Conservation (phyloP, 1,140 invertebrate species). For the Atta colombica region DNA sequence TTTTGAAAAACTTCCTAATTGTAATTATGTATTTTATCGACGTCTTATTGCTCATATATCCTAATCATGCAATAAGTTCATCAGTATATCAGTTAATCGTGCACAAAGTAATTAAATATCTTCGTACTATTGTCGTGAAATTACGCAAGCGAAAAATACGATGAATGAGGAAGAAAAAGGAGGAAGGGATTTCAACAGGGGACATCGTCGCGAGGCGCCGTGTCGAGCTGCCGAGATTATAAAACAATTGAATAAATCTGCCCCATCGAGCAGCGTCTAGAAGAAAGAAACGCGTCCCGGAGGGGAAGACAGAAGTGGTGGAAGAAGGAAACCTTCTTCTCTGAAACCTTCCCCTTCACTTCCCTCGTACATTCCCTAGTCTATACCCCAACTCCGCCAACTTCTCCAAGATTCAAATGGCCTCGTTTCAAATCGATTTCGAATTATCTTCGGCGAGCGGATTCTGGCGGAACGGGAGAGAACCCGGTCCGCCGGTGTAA, state of each 20-base stretch:
- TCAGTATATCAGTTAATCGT: slow-evolving; percentile 3
- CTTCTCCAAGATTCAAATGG: slow-evolving; percentile 77
- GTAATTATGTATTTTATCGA: background rate
- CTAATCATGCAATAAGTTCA: background rate
- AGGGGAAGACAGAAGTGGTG: slow-evolving; percentile 18
- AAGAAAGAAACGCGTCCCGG: slow-evolving; percentile 19
- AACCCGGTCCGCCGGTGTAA: slow-evolving; percentile 62
- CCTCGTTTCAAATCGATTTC: slow-evolving; percentile 82
- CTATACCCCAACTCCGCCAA: slow-evolving; percentile 16
- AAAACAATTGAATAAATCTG: slow-evolving; percentile 73
- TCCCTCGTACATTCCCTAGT: background rate
- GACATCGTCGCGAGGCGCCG: slow-evolving; percentile 20
- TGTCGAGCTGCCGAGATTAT: slow-evolving; percentile 65
- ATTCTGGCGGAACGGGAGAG: slow-evolving; percentile 66
- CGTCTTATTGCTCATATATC: background rate
- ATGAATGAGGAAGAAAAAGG: background rate
- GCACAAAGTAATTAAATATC: slow-evolving; percentile 51
- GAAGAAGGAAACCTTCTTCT: slow-evolving; percentile 56
- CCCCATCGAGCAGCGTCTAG: background rate
- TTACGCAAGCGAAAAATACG: background rate
- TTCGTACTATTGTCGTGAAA: slow-evolving; percentile 1
- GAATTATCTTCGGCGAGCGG: slow-evolving; percentile 79
- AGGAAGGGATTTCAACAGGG: background rate
- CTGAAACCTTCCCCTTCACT: slow-evolving; percentile 18
- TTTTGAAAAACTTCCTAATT: background rate